Conservation (phyloP, 2,113 vertebrate genomes). For the Eleginops maclovinus region DNA sequence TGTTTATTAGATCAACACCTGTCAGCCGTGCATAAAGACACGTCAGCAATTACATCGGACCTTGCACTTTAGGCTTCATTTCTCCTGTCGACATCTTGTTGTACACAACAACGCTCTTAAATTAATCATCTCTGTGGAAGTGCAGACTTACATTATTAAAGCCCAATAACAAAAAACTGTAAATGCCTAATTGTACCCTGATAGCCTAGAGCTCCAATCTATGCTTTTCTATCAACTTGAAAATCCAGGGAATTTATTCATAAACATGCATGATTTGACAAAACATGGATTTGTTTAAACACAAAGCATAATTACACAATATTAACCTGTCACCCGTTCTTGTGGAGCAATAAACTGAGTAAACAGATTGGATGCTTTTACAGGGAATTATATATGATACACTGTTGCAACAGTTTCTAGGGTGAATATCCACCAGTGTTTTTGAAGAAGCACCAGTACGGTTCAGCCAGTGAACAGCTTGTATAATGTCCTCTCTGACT, state of each 20-base stretch:
- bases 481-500: not conserved
- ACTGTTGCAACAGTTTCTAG: not conserved
- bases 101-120: not conserved
- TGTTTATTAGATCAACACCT: constrained; percentile 39
- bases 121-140: not conserved
- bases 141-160: constrained; percentile 6
- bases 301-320: not conserved
- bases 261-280: constrained; percentile 7
- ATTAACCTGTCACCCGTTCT: not conserved
- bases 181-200: constrained; percentile 5
- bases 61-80: not conserved
- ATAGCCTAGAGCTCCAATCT: not conserved
- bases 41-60: constrained; percentile 26
- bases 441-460: not conserved
- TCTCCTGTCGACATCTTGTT: not conserved
- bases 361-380: constrained; percentile 1
- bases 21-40: constrained; percentile 1
- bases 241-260: not conserved
- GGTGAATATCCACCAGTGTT: not conserved
- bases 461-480: not conserved
- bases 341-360: not conserved
- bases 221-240: constrained; percentile 9
- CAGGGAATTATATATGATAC: not conserved
- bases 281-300: constrained; percentile 26
- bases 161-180: not conserved